Evolutionary conservation across 2,113 vertebrate species (phyloP).

Genomic region (Coryphaenoides rupestris): DNA sequence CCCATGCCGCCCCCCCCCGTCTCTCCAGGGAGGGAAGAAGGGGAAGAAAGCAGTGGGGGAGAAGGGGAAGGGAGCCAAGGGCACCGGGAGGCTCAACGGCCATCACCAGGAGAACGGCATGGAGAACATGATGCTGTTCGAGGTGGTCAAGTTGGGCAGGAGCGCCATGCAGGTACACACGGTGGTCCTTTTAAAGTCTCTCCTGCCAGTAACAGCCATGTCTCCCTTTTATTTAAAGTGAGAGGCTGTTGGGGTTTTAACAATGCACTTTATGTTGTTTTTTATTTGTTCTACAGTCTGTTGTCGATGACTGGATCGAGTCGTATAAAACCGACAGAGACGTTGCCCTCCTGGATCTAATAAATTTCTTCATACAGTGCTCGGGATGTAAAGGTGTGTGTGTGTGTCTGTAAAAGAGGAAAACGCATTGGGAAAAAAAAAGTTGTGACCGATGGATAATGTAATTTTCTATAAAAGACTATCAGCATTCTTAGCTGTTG

Average conservation of each 20-base stretch:
- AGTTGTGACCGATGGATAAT: neutral
- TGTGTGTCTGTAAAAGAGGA: constrained; percentile 4
- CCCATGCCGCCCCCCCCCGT: too few species aligned
- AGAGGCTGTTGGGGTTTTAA: neutral
- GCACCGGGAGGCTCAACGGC: constrained; percentile 92
- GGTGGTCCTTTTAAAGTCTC: neutral
- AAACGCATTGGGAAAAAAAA: neutral
- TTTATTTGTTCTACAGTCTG: constrained; percentile 87
- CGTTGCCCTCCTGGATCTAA: constrained; percentile 95
- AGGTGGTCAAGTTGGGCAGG: constrained; percentile 96
- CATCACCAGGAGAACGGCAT: constrained; percentile 99
- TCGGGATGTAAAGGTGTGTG: constrained; percentile 96
- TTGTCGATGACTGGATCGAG: constrained; percentile 99
- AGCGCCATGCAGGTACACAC: constrained; percentile 96
- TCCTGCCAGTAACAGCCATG: neutral
- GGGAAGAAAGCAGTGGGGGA: constrained; percentile 88
- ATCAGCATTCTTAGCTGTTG: too few species aligned
- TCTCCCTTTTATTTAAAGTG: neutral
- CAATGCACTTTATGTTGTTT: constrained; percentile 28
- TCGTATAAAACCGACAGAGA: constrained; percentile 97
- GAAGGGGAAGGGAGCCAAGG: constrained; percentile 87
- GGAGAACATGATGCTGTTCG: constrained; percentile 98
- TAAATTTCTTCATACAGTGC: constrained; percentile 99
- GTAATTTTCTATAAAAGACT: neutral
- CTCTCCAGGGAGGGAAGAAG: constrained; percentile 85